Evolutionary conservation across 2,797 vertebrate species (phyloP).

Genomic region (Hipposideros larvatus): DNA sequence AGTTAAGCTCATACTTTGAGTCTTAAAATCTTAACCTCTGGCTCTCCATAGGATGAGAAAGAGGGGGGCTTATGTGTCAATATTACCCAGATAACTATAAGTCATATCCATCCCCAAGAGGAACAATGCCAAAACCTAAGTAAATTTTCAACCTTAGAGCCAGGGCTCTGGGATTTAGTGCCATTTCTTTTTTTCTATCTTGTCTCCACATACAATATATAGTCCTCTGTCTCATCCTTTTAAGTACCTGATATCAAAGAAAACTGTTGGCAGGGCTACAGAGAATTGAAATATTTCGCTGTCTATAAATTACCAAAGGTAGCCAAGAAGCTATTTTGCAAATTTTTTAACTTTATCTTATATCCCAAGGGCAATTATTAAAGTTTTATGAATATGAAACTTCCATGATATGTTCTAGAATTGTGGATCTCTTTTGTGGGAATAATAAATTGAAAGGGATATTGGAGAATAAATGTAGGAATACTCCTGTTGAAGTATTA

Average conservation of each 20-base stretch:
- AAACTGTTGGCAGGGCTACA: not conserved
- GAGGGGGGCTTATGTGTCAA: not conserved
- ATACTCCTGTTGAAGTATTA: not conserved
- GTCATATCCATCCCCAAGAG: not conserved
- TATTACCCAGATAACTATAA: not conserved
- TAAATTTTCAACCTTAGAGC: not conserved
- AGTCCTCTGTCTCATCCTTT: not conserved
- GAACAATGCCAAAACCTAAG: not conserved
- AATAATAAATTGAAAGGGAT: conserved; percentile 37
- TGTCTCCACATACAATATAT: not conserved
- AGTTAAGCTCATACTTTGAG: not conserved
- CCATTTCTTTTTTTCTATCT: conserved; percentile 20
- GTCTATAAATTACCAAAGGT: not conserved
- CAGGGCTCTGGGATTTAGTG: not conserved
- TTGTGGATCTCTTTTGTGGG: conserved; percentile 29
- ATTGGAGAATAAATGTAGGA: not conserved
- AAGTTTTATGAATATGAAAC: conserved; percentile 45
- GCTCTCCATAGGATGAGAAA: not conserved
- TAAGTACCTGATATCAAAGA: not conserved
- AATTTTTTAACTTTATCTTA: conserved; percentile 41
- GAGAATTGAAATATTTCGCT: not conserved
- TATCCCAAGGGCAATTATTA: conserved; percentile 27
- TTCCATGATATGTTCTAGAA: conserved; percentile 44
- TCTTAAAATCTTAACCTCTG: not conserved
- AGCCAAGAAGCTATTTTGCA: conserved; percentile 32